Percentiles rank a stretch among this genome's conserved stretches.
phyloP scores from a whole-genome alignment of 2,888 invertebrate species.

The Leptinotarsa tumamoca region DNA sequence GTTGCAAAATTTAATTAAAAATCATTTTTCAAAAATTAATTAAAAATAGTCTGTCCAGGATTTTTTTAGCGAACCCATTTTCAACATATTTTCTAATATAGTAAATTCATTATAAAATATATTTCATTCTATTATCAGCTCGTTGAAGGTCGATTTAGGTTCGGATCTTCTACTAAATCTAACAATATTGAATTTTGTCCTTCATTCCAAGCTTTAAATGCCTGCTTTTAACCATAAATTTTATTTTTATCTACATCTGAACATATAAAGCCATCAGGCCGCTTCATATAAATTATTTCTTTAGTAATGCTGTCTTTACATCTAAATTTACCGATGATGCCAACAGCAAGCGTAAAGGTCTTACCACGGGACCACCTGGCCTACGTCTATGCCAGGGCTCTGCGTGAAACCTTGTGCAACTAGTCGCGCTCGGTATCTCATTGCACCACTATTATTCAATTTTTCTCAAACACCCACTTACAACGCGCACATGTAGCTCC shows the following conservation, averaged over 20 bases:
- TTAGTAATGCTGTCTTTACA: background rate
- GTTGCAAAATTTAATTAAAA: too few species aligned
- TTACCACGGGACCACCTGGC: background rate
- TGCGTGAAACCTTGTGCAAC: background rate
- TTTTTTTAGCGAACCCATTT: too few species aligned
- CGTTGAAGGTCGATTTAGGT: too few species aligned
- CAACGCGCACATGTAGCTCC: background rate
- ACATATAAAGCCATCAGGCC: background rate
- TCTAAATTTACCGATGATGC: background rate
- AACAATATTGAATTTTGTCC: background rate
- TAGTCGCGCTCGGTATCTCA: background rate
- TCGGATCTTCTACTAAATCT: background rate
- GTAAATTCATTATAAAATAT: too few species aligned
- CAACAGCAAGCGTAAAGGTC: background rate
- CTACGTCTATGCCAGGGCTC: background rate
- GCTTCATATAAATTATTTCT: background rate
- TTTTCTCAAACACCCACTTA: background rate
- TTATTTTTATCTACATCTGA: background rate
- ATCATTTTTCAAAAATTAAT: too few species aligned
- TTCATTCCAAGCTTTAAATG: background rate
- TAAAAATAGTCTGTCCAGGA: too few species aligned
- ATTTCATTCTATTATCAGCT: too few species aligned
- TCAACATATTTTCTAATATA: too few species aligned
- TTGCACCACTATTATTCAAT: background rate
- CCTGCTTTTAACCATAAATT: background rate